Base-by-base conservation (phyloP, 2,797 vertebrate genomes). In the Sciurus carolinensis region DNA sequence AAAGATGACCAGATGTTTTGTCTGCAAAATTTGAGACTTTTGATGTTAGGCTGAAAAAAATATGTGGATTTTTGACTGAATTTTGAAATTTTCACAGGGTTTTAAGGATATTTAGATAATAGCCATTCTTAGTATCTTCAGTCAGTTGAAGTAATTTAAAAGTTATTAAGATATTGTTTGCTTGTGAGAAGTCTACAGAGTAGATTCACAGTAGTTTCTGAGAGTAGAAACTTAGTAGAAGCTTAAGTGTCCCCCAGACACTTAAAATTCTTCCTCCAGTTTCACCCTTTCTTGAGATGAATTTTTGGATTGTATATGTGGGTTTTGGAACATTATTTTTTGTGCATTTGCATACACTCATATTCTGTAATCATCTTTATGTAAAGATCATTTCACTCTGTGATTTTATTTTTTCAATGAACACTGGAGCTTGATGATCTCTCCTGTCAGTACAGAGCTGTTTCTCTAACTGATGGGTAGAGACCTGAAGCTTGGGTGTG, bases 1-100 rank as follows among this genome's bases (percentile, higher is more conserved):
- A 91, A 86, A 81, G 44, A 94, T 73, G 89, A 96, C 59, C 89
- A 96, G 87, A 96, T 80, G 76, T 91, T 95, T 80, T 73, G 75
- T 90, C 66, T 94, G 18, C 11, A 77, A 89, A 75, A 81, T 76
- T 71, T 54, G 26, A 54, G 33, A 30, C 77, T 95, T 98, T 96
- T 87, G 66, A 88, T 72, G 66, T 33, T 79, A 91, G 62, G 66
- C 14, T 13, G 66, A 72, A 42, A 87, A 87, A 95, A 93, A 64
- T 44, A 39, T 7, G n/a, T 96, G 47, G 54, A n/a, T 81, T 87
- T 47, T 39, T 91, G 71, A 64, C 57, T 75, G 76, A 73, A 87
- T 76, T 87, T 95, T 57, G 71, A 59, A 87, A 47, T 44, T 83
- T 75, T 84, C 57, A 62, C 14, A 84, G 72, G 17, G 7, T 73